phyloP scores from a whole-genome alignment of 2,888 invertebrate species.

The Melipona bicolor region DNA sequence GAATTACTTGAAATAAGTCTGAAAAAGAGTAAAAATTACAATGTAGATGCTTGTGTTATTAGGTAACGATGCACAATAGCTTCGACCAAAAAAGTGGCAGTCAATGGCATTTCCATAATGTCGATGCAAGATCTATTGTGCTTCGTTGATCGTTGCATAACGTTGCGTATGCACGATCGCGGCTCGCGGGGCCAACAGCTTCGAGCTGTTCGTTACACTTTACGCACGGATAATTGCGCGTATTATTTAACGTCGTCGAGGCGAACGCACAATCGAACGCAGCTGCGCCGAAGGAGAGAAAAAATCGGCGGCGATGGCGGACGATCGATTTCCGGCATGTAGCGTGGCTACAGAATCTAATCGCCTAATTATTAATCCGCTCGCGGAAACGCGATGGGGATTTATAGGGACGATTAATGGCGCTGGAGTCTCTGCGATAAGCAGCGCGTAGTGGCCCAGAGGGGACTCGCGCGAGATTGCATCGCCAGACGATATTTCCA shows the following conservation, averaged over 20 bases:
- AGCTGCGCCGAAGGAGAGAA: conserved; percentile 27
- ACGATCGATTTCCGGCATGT: conserved; percentile 68
- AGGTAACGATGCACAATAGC: neutral
- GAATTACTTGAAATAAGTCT: neutral
- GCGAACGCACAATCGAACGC: conserved; percentile 25
- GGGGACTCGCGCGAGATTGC: conserved; percentile 32
- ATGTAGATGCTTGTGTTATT: neutral
- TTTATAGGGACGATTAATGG: conserved; percentile 78
- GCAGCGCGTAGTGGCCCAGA: conserved; percentile 67
- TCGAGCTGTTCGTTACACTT: conserved; percentile 33
- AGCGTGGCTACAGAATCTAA: conserved; percentile 45
- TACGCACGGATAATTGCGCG: conserved; percentile 39
- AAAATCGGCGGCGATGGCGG: conserved; percentile 43
- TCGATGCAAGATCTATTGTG: conserved; percentile 2
- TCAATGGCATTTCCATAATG: neutral
- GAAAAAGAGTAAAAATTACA: neutral
- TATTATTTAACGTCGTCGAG: conserved; percentile 42
- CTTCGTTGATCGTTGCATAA: conserved; percentile 11
- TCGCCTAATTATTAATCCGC: conserved; percentile 71
- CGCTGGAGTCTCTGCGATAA: conserved; percentile 71
- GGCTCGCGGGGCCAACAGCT: neutral
- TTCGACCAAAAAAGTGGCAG: neutral
- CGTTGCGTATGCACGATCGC: neutral
- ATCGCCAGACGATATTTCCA: conserved; percentile 58
- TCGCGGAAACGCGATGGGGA: conserved; percentile 60